These are phyloP conservation scores for Theretra japonica DNA, from an alignment of 2,888 invertebrate species.

Conservation along the genomic window DNA sequence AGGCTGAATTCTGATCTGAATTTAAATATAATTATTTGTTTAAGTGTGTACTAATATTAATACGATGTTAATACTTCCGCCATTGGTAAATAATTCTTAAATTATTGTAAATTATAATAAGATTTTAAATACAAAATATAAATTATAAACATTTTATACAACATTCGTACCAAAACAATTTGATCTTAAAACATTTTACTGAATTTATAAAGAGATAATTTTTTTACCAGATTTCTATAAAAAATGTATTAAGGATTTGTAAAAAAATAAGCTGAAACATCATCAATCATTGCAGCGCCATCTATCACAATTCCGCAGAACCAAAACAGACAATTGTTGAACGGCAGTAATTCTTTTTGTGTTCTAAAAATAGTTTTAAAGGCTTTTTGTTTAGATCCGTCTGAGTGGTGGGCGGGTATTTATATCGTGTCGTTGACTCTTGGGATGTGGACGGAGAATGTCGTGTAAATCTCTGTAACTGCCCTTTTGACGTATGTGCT, in stretches of 20 bases:
- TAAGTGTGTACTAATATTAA: too few species aligned
- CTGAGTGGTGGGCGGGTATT: not conserved
- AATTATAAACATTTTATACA: too few species aligned
- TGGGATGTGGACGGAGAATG: not conserved
- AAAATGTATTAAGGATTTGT: not conserved
- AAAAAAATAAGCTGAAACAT: not conserved
- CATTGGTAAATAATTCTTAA: too few species aligned
- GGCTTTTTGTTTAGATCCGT: constrained; percentile 1
- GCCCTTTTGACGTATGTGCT: not conserved
- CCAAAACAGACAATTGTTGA: not conserved
- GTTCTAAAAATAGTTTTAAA: constrained; percentile 1
- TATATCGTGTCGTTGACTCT: not conserved
- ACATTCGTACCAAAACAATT: too few species aligned
- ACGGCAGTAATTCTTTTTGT: not conserved
- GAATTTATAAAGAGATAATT: too few species aligned
- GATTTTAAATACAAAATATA: too few species aligned
- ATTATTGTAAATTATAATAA: too few species aligned
- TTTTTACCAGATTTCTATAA: too few species aligned
- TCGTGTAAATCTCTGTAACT: not conserved
- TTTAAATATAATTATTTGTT: too few species aligned
- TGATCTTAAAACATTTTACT: too few species aligned
- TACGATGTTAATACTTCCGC: too few species aligned
- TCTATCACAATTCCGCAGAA: not conserved
- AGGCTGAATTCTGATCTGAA: too few species aligned
- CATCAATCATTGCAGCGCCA: constrained; percentile 4